Percentiles rank a stretch among this genome's conserved stretches.
These are phyloP conservation scores for Drosophila mimetica DNA, from an alignment of 2,888 invertebrate species.

Conservation along the genomic window DNA sequence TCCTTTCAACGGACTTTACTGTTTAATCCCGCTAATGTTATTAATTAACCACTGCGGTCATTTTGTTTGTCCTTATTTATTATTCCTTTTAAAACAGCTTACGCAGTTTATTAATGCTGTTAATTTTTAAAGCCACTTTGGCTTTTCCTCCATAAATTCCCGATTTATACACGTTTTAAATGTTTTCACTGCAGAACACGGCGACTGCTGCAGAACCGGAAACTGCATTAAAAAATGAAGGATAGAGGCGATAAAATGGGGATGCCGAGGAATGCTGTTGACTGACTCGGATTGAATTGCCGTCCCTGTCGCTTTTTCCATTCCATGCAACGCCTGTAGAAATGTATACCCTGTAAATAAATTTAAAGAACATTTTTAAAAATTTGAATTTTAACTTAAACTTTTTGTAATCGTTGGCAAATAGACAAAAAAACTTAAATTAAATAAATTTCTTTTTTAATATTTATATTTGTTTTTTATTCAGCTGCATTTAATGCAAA, in stretches of 20 bases:
- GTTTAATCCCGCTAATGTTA: slow-evolving; percentile 35
- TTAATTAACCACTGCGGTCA: slow-evolving; percentile 36
- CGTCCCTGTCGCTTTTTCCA: background rate
- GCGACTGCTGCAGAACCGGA: slow-evolving; percentile 22
- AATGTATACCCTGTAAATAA: background rate
- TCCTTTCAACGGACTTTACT: slow-evolving; percentile 4
- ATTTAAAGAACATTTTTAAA: too few species aligned
- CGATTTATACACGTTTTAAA: slow-evolving; percentile 57
- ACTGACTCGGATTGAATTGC: slow-evolving; percentile 37
- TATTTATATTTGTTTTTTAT: too few species aligned
- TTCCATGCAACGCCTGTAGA: background rate
- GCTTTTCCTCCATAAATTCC: slow-evolving; percentile 45
- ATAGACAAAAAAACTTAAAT: too few species aligned
- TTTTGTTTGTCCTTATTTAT: slow-evolving; percentile 17
- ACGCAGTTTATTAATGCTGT: slow-evolving; percentile 53
- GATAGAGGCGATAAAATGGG: slow-evolving; percentile 9
- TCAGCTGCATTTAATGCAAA: too few species aligned
- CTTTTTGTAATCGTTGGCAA: too few species aligned
- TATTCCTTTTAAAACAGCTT: slow-evolving; percentile 15
- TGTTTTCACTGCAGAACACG: slow-evolving; percentile 49
- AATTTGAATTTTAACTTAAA: too few species aligned
- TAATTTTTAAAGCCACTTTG: slow-evolving; percentile 71
- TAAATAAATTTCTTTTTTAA: too few species aligned
- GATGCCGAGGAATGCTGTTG: slow-evolving; percentile 30
- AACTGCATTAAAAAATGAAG: slow-evolving; percentile 38